A percentile compares a stretch with the other conserved stretches of the same genome.
Conservation (phyloP, 2,888 invertebrate genomes). For the Lasiommata megera region DNA sequence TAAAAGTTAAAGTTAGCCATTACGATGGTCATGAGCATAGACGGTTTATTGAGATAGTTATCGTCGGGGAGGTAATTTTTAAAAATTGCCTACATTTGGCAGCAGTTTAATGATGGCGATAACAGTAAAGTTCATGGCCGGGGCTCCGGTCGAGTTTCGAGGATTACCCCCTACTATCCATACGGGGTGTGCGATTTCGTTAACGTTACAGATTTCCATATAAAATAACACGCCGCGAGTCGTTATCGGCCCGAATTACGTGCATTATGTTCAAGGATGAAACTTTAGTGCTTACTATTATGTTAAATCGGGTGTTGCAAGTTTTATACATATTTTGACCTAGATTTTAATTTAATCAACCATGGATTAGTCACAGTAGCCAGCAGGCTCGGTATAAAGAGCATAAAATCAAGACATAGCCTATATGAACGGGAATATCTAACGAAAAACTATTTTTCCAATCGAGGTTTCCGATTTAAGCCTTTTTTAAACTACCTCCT, state of each 20-base stretch:
- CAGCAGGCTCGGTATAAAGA: too few relatives aligned
- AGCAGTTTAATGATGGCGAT: conserved; percentile 71
- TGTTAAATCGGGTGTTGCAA: not conserved
- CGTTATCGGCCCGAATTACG: conserved; percentile 30
- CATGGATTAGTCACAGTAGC: not conserved
- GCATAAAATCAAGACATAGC: too few relatives aligned
- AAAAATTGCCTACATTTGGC: conserved; percentile 72
- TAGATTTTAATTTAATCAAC: not conserved
- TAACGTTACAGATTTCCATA: conserved; percentile 65
- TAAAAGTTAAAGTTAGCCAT: conserved; percentile 73
- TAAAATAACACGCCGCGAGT: conserved; percentile 34
- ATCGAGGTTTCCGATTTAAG: too few relatives aligned
- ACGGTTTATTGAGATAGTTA: conserved; percentile 77
- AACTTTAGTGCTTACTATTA: conserved; percentile 18
- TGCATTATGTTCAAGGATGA: conserved; percentile 21
- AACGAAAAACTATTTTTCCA: too few relatives aligned
- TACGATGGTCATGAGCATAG: conserved; percentile 65
- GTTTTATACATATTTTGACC: not conserved
- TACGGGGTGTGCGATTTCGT: conserved; percentile 66
- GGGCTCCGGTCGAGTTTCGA: conserved; percentile 64
- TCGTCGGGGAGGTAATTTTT: conserved; percentile 66
- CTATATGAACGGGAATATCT: too few relatives aligned
- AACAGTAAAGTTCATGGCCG: conserved; percentile 77
- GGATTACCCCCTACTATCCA: conserved; percentile 67
- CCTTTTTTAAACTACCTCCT: too few relatives aligned